Evolutionary conservation across 2,797 vertebrate species (phyloP), one percentile per base, ranked within the genome.

Genomic region (Mormyrops attenuatus): DNA sequence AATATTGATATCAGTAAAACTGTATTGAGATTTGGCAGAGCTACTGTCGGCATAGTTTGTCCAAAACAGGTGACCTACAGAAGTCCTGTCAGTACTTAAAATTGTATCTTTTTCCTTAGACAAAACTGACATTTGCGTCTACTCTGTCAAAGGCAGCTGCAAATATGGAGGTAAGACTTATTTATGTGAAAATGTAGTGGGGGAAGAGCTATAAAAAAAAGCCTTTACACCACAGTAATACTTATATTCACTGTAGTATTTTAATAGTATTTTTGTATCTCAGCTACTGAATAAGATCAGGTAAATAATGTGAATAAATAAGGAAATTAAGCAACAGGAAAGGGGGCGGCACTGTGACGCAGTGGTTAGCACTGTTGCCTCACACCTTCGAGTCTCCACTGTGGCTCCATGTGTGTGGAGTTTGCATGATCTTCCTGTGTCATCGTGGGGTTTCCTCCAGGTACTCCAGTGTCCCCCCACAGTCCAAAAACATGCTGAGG

Each of bases 71-170:
- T 80, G 38, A 80, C 44, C 84, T 17, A 53, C 52, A 15, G 22
- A 26, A 15, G 6, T 77, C 15, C 20, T n/a, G 2, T 3, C n/a
- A 20, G 26, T 13, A 52, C 17, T 2, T 50, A 15, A 44, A 55
- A 60, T 53, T 69, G 2, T 26, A 90, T 91, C 0, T 90, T 38
- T 92, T 86, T 60, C 52, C 87, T 52, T 5, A 96, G 96, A 95
- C 84, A 96, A 96, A 94, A 95, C 90, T 0, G 95, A 95, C 90
- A 96, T 96, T 63, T 96, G 96, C 90, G 90, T 96, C 94, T 95
- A 87, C 92, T 96, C 93, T 91, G 91, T 96, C 89, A 96, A 94
- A 91, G 95, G 95, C 57, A 3, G 22, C 89, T 96, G 96, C 88
- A 94, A 1, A 47, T 90, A 95, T 13, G 92, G 90, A 0, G 95